A percentile compares a stretch with the other conserved stretches of the same genome.
Evolutionary conservation across 30 jellyfish, hydroid and myxozoan genomes (phyloP).

Genomic region (Mastigias papua): DNA sequence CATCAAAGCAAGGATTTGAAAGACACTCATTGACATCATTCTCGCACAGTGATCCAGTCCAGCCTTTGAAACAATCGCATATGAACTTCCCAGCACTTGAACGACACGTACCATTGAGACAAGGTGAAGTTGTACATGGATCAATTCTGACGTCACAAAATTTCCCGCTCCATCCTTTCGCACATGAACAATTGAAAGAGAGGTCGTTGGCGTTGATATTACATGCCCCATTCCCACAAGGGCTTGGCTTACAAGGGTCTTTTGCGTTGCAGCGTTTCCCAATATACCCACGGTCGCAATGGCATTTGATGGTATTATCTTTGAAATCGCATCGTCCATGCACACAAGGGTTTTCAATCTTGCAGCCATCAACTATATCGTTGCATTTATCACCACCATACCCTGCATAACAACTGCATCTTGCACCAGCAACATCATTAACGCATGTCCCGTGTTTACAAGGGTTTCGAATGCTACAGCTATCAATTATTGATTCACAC

Average conservation of each 20-base stretch:
- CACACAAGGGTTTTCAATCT: conserved; percentile 42
- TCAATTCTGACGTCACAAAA: conserved; percentile 57
- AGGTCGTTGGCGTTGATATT: neutral
- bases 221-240: conserved; percentile 64
- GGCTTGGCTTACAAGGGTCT: conserved; percentile 75
- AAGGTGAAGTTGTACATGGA: conserved; percentile 71
- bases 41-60: conserved; percentile 63
- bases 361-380: conserved; percentile 47
- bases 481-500: conserved; percentile 58
- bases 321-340: conserved; percentile 63
- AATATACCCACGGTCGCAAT: conserved; percentile 51
- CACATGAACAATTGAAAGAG: conserved; percentile 53
- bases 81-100: neutral
- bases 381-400: conserved; percentile 72
- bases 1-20: conserved; percentile 50
- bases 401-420: conserved; percentile 62
- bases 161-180: conserved; percentile 47
- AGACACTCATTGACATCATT: conserved; percentile 70
- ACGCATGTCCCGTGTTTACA: conserved; percentile 71
- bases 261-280: conserved; percentile 52
- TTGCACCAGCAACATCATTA: conserved; percentile 30
- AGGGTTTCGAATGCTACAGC: conserved; percentile 60
- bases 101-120: conserved; percentile 62
- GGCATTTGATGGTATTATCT: conserved; percentile 12
- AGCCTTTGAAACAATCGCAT: conserved; percentile 67